phyloP scores from a whole-genome alignment of 1,140 invertebrate species.

The Caenorhabditis inopinata region DNA sequence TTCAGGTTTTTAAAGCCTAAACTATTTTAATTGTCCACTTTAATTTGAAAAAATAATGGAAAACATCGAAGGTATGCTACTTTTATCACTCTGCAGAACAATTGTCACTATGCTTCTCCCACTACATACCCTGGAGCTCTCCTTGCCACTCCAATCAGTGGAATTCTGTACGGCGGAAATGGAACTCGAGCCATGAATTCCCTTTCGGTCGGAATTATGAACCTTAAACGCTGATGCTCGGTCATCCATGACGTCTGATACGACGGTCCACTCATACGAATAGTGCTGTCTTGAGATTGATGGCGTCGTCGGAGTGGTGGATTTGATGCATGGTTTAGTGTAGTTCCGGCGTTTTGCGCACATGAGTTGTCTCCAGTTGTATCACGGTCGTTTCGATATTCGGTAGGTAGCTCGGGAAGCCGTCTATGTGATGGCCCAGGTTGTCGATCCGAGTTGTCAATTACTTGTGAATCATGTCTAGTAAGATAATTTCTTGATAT shows the following conservation, averaged over 20 bases:
- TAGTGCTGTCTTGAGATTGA: not conserved
- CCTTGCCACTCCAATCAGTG: not conserved
- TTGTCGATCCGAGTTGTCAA: not conserved
- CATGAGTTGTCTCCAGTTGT: not conserved
- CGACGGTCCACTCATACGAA: not conserved
- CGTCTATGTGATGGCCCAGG: not conserved
- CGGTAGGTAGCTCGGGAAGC: not conserved
- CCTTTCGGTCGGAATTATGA: not conserved
- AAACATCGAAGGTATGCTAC: no score
- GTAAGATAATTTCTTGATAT: not conserved
- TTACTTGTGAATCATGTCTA: not conserved
- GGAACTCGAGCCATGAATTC: not conserved
- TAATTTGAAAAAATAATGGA: no score
- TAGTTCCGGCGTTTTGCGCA: no score
- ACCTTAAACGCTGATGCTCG: not conserved
- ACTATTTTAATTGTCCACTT: no score
- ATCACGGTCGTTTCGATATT: not conserved
- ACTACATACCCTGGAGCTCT: not conserved
- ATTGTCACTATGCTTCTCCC: no score
- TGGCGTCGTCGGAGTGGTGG: not conserved
- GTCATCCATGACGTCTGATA: no score
- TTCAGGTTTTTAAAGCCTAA: no score
- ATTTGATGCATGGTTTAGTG: no score
- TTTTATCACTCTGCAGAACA: no score
- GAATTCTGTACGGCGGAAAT: not conserved